Base-by-base conservation (phyloP, 2,797 vertebrate genomes). In the Micromesistius poutassou region DNA sequence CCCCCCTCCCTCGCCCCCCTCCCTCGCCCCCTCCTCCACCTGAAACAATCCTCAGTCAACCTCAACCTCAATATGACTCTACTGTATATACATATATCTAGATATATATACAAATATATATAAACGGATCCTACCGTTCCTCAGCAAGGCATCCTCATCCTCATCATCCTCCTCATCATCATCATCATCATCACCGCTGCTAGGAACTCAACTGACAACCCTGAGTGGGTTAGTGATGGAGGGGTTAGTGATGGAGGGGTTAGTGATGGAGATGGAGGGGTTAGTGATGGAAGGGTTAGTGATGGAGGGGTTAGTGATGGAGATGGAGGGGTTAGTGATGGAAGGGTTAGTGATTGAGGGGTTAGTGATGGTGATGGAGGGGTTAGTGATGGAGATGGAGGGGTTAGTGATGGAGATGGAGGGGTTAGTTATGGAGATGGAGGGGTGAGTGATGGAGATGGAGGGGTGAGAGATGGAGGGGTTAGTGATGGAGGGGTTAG, bases 1-100 rank as follows among this genome's bases (percentile, higher is more conserved):
- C 84, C 79, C 90, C 86, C 87, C 81, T 79, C 82, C n/a, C n/a
- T n/a, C 80, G 71, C 46, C 12, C 78, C 25, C 73, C 77, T 74
- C 77, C 75, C 55, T 40, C 30, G 31, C 33, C 28, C 30, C 12
- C 22, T 31, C 13, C 25, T 42, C 31, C 66, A 92, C 94, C 95
- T 95, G 90, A 92, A 88, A 91, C 88, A 36, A 86, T 84, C 87
- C 89, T 92, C 92, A 89, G 89, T 90, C 89, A 89, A 86, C 85
- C 80, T 87, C 86, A 83, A 92, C 90, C 89, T 92, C 91, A 92
- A 86, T 85, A 82, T 88, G 84, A 12, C 74, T 87, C 85, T 89
- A 89, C 90, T 91, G 89, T 93, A 88, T 87, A 89, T 88, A 90
- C 80, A 76, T 85, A 81, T 76, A 87, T 80, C 22, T 74, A 42